Evolutionary conservation across 1,140 invertebrate species (phyloP), one percentile per base, ranked within the genome.

Genomic region (Holotrichia oblita): DNA sequence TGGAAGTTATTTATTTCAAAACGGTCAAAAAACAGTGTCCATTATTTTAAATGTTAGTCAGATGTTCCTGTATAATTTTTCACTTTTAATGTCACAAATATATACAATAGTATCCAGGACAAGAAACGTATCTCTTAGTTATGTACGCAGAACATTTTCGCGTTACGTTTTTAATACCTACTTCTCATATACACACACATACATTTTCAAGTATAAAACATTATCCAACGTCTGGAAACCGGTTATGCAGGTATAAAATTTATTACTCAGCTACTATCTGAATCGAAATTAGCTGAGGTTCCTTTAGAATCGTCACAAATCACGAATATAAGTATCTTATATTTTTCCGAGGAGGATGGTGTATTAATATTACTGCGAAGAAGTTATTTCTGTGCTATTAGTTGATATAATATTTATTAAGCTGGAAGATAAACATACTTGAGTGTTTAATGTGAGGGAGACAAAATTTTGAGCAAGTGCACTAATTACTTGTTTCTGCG

Each of bases 211-310:
- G 61, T 27, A 24, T 27, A 69, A 69, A 69, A 69, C 59, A 61
- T 61, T 61, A 61, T 22, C 12, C 59, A 20, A 20, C n/a, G n/a
- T n/a, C 61, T 2, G 61, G 61, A 69, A 69, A 69, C 61, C 61
- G 61, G 61, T 69, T 69, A 27, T 69, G 61, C 61, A 69, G 61
- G 61, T 69, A 69, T 27, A 27, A 69, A 69, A 69, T 69, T 69
- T 69, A 69, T 69, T 69, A 69, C 61, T 14, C 7, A 34, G 61
- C 61, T 69, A 69, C 10, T 69, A 20, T 69, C 61, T 3, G 61
- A 69, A 27, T 69, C 61, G 61, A 22, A 69, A 69, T 69, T 27
- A 69, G 61, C 61, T 17, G 61, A 69, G 61, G 22, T 14, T 69
- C 7, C 61, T 69, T 69, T 22, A 22, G 22, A 69, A 69, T 69